Evolutionary conservation across 2,113 vertebrate species (phyloP), one percentile per base, ranked within the genome.

Genomic region (Oxyura jamaicensis): DNA sequence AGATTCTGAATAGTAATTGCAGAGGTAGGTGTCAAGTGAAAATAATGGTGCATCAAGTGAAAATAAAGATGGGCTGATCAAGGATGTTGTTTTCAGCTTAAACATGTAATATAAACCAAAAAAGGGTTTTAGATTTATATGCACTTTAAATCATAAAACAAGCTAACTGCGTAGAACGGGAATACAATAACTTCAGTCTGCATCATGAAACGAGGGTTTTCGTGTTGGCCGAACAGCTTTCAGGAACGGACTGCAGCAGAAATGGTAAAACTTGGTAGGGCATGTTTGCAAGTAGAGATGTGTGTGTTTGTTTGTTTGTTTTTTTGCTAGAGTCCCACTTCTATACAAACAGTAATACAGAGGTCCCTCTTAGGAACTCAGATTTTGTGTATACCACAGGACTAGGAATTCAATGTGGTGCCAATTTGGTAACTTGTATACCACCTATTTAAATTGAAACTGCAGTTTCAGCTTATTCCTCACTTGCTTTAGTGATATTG

Each of bases 101-200:
- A 39, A 48, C 2, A 0, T 2, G 36, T 21, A 5, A 1, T 1
- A 1, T 1, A 12, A 80, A 35, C 10, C n/a, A 3, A 7, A 52
- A 15, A 20, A 46, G 55, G 41, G 25, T 3, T 21, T 28, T 68
- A 48, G 48, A 0, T 48, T 3, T n/a, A 28, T 29, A 19, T 13
- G 63, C 8, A 0, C 15, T 60, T 11, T 0, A 28, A 63, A 1
- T 8, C 8, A 0, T 29, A 22, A 14, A 58, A 39, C 16, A 69
- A 33, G 33, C 1, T 48, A 5, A 12, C 2, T 46, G 72, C 26
- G 6, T 56, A 1, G 21, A 4, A 50, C 9, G 53, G 67, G 48
- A 23, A 3, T 52, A 46, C 21, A 59, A 1, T 35, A 36, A n/a
- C n/a, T n/a, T 56, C 55, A 22, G 36, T 2, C 21, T 77, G 46